Percentiles rank a stretch among this genome's conserved stretches.
These are phyloP conservation scores for Acrocera orbiculus DNA, from an alignment of 2,888 invertebrate species.

Conservation along the genomic window DNA sequence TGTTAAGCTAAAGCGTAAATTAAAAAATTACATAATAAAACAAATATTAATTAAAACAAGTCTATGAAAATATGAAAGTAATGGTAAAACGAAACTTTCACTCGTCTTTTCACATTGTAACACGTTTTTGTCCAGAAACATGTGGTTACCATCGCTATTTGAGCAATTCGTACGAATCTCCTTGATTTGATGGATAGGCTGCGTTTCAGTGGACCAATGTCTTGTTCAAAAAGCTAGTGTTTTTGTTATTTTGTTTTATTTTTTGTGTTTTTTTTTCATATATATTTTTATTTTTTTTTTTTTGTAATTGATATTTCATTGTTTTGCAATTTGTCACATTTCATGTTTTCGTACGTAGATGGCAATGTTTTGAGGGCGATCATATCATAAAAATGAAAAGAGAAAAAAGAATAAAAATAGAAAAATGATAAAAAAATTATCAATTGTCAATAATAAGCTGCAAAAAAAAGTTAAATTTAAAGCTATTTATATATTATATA, in stretches of 20 bases:
- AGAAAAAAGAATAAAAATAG: no score
- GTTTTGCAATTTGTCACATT: no score
- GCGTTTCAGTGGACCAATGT: slow-evolving; percentile 69
- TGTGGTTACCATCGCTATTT: slow-evolving; percentile 61
- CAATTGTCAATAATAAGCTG: no score
- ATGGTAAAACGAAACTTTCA: slow-evolving; percentile 17
- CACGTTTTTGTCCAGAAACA: slow-evolving; percentile 27
- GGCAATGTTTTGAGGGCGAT: no score
- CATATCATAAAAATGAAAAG: no score
- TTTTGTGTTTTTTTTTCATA: slow-evolving; percentile 7
- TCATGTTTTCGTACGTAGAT: no score
- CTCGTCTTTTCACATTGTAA: slow-evolving; percentile 24
- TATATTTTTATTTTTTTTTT: slow-evolving; percentile 4
- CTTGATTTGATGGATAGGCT: slow-evolving; percentile 58
- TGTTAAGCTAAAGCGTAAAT: background rate
- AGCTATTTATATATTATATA: no score
- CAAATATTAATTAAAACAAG: slow-evolving; percentile 5
- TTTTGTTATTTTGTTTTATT: slow-evolving; percentile 14
- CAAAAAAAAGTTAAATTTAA: no score
- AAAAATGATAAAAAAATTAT: no score
- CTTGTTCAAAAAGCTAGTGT: slow-evolving; percentile 63
- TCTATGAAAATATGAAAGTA: slow-evolving; percentile 12
- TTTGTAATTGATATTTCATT: no score
- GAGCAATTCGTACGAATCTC: slow-evolving; percentile 66
- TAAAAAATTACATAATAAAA: slow-evolving; percentile 4